Percentiles rank a stretch among this genome's conserved stretches.
phyloP scores from a whole-genome alignment of 2,888 invertebrate genomes.

The Euplagia quadripunctaria region DNA sequence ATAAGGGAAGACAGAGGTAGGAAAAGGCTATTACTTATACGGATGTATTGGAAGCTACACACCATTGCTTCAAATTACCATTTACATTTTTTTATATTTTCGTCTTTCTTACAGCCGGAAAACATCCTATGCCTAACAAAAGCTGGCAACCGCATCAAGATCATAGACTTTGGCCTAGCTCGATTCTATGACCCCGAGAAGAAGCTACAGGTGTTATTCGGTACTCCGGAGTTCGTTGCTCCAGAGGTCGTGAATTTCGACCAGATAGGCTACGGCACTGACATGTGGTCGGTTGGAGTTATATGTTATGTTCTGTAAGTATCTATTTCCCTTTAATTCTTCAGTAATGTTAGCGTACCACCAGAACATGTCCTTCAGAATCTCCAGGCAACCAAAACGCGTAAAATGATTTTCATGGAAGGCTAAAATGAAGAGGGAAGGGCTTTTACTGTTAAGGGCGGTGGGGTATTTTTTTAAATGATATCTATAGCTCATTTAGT shows the following conservation, averaged over 20 bases:
- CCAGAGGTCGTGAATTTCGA: constrained; percentile 99
- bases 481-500: too few species aligned
- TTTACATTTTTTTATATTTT: neutral
- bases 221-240: constrained; percentile 99
- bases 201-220: constrained; percentile 97
- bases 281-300: constrained; percentile 99
- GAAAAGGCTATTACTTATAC: too few species aligned
- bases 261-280: constrained; percentile 97
- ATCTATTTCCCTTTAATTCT: constrained; percentile 18
- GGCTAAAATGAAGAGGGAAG: too few species aligned
- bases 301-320: constrained; percentile 99
- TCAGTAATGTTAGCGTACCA: neutral
- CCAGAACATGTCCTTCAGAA: too few species aligned
- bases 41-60: too few species aligned
- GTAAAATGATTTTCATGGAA: neutral
- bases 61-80: too few species aligned
- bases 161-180: constrained; percentile 99
- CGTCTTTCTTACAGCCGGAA: constrained; percentile 92
- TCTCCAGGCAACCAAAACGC: neutral
- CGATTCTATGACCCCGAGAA: constrained; percentile 96
- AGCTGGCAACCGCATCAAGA: constrained; percentile 99
- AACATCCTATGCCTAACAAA: constrained; percentile 98
- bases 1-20: too few species aligned
- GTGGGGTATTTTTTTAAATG: too few species aligned
- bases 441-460: too few species aligned